These are phyloP conservation scores for Macropus fuliginosus DNA, from an alignment of 2,797 vertebrate species.

Conservation along the genomic window DNA sequence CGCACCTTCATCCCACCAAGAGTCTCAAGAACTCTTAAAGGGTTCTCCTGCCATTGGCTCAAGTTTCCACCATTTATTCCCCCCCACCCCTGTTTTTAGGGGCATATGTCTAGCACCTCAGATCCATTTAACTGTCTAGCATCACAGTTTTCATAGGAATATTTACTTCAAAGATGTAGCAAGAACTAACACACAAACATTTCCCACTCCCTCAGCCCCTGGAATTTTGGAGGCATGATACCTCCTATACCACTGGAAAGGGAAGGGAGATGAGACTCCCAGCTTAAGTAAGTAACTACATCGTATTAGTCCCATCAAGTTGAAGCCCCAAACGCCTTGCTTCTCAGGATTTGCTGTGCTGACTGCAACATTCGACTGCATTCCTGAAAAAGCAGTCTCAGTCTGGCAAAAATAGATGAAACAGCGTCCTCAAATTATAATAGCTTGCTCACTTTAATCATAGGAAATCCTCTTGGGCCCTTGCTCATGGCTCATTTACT, in stretches of 20 bases:
- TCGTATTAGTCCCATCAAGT: neutral
- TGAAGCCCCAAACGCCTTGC: neutral
- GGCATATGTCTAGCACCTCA: neutral
- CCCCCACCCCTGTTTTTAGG: no score
- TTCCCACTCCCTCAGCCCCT: neutral
- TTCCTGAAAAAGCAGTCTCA: constrained; percentile 27
- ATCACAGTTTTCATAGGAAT: neutral
- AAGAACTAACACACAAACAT: neutral
- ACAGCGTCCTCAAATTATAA: neutral
- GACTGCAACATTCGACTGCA: neutral
- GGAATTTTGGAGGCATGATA: neutral
- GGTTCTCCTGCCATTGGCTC: no score
- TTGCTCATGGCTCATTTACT: neutral
- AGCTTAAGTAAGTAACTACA: neutral
- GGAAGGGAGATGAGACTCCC: neutral
- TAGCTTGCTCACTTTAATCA: neutral
- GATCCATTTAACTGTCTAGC: neutral
- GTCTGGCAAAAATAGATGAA: constrained; percentile 25
- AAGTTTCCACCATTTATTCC: no score
- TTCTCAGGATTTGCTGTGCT: neutral
- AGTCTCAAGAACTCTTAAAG: neutral
- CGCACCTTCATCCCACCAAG: neutral
- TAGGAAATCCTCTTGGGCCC: neutral
- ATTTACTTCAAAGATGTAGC: neutral
- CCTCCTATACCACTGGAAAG: neutral